Conservation (phyloP, 2,797 vertebrate species). For the Rhabdomys pumilio region DNA sequence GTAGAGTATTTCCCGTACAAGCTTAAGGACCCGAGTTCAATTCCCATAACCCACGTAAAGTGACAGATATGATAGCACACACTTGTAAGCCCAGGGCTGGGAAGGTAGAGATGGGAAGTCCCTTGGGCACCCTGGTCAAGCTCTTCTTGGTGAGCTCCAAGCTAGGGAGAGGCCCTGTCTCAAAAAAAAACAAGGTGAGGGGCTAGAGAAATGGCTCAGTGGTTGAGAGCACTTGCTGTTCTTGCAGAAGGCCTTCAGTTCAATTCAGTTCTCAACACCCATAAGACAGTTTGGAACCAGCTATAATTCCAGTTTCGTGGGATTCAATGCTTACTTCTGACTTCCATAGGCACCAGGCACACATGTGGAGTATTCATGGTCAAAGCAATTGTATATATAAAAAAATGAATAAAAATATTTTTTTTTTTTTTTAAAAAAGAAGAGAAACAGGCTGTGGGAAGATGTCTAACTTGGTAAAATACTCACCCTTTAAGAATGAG, state of each 20-base stretch:
- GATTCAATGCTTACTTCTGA: too few species aligned
- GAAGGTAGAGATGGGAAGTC: background rate
- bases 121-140: background rate
- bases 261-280: background rate
- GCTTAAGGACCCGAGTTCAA: background rate
- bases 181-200: background rate
- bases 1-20: background rate
- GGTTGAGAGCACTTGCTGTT: background rate
- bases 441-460: background rate
- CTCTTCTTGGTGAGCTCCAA: background rate
- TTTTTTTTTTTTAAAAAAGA: background rate
- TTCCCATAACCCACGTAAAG: background rate
- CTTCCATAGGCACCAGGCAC: background rate
- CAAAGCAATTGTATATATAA: background rate
- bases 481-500: background rate
- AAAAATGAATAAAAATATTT: background rate
- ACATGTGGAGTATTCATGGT: background rate
- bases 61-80: background rate
- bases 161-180: background rate
- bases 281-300: background rate
- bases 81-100: background rate
- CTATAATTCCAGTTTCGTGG: background rate
- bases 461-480: background rate
- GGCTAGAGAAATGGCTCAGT: background rate
- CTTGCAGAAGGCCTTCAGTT: background rate